Conservation (phyloP, 2,113 vertebrate genomes). For the Gnathonemus echidnorhynchus region DNA sequence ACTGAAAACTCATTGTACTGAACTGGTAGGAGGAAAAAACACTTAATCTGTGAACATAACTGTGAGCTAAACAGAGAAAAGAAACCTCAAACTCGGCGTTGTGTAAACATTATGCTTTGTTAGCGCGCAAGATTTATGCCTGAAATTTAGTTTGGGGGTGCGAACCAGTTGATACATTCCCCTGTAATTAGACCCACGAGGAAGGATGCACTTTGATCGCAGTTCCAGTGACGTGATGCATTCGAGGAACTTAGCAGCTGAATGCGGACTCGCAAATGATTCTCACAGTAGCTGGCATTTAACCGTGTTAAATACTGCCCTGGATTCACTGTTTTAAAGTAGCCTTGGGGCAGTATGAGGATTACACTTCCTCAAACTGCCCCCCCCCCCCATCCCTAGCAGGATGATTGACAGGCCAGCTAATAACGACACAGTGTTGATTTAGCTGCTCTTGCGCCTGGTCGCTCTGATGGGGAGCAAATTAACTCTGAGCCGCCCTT, state of each 20-base stretch:
- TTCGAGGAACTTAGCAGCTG: neutral
- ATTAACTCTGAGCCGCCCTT: neutral
- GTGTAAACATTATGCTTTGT: constrained; percentile 3
- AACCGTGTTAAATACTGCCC: neutral
- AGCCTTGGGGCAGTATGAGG: neutral
- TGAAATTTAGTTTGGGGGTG: constrained; percentile 11
- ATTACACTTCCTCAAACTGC: neutral
- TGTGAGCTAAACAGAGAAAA: neutral
- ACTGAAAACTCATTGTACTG: neutral
- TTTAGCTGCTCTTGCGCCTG: neutral
- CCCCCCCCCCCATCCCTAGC: neutral
- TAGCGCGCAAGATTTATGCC: neutral
- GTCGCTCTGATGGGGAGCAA: constrained; percentile 5
- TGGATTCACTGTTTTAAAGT: neutral
- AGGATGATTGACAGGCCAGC: constrained; percentile 9
- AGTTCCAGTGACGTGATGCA: neutral
- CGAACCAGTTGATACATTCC: constrained; percentile 1
- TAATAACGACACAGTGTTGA: constrained; percentile 11
- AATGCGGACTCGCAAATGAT: neutral
- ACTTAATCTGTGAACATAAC: neutral
- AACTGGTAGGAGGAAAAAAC: neutral
- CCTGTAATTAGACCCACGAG: constrained; percentile 5
- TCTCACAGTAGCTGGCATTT: neutral
- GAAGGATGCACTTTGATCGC: neutral
- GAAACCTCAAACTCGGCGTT: neutral